A percentile compares a stretch with the other conserved stretches of the same genome.
phyloP scores from a whole-genome alignment of 2,888 invertebrate genomes.

The Petrolisthes manimaculis region DNA sequence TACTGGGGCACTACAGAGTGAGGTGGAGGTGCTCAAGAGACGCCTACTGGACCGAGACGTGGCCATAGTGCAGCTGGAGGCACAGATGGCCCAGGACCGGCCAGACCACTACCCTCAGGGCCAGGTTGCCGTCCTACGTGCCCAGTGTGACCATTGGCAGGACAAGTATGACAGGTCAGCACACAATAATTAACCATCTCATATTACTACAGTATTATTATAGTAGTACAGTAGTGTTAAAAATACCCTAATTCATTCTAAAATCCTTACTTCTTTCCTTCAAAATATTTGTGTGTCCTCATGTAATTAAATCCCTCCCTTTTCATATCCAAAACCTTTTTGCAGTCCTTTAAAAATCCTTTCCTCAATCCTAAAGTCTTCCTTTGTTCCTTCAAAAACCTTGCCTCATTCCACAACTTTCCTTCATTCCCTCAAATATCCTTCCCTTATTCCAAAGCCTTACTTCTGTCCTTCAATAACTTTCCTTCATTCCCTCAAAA shows the following conservation, averaged over 20 bases:
- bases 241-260: not conserved
- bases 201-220: not conserved
- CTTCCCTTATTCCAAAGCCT: not conserved
- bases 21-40: constrained; percentile 88
- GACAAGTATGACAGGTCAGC: constrained; percentile 89
- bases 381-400: not conserved
- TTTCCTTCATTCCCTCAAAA: not conserved
- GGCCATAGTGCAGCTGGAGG: constrained; percentile 88
- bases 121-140: constrained; percentile 82
- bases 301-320: not conserved
- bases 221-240: not conserved
- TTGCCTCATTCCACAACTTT: not conserved
- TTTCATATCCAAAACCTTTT: not conserved
- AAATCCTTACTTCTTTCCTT: not conserved
- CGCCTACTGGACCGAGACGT: constrained; percentile 84
- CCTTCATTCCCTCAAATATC: not conserved
- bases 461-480: not conserved
- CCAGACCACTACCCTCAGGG: constrained; percentile 76
- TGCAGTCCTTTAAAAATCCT: not conserved
- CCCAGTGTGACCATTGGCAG: constrained; percentile 87
- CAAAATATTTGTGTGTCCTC: not conserved
- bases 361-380: not conserved
- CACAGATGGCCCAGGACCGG: constrained; percentile 83
- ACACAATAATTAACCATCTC: not conserved
- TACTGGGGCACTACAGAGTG: constrained; percentile 78